Evolutionary conservation across 2,113 vertebrate genomes (phyloP), one percentile per base, ranked within the genome.

Genomic region (Vulpes ferrilata): DNA sequence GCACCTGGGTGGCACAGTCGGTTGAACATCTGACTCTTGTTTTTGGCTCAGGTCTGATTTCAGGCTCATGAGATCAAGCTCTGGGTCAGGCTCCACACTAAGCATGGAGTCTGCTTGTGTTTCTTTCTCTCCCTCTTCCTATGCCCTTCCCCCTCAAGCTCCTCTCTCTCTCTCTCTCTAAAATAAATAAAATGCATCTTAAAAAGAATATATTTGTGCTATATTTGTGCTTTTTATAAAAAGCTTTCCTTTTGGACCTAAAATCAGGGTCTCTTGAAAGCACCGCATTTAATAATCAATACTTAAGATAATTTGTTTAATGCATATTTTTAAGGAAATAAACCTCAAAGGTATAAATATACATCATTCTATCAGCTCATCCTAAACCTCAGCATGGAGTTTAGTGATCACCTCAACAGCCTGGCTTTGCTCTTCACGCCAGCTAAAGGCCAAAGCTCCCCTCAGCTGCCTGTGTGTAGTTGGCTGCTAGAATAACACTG

Each of bases 181-280:
- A 64, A 64, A 64, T 27, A 64, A 64, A 64, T 64, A 64, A 64
- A 64, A 64, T 27, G 27, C 25, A 11, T 64, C 27, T 12, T 12
- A 27, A 62, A 27, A 57, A 84, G 13, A 82, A 88, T 73, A 35
- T 60, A 83, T 51, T 87, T 91, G 90, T 81, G 43, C 55, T 59
- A n/a, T 22, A 86, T 93, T 93, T 67, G 62, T 62, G 32, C 43
- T 43, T 43, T 43, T 43, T 43, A 79, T 62, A 55, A 74, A 69
- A 35, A 62, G 7, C 2, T 74, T 88, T 95, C 23, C 15, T 64
- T 64, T 64, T 87, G 38, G 19, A 64, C 17, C 57, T 92, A 69
- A 96, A 96, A 73, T 86, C 32, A 27, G 90, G n/a, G 43, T 95
- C n/a, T 80, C 90, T 13, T 62, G 92, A 90, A 87, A 88, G 48